These are phyloP conservation scores for Manis crassicaudata DNA, from an alignment of 2,797 vertebrate species.

Conservation along the genomic window DNA sequence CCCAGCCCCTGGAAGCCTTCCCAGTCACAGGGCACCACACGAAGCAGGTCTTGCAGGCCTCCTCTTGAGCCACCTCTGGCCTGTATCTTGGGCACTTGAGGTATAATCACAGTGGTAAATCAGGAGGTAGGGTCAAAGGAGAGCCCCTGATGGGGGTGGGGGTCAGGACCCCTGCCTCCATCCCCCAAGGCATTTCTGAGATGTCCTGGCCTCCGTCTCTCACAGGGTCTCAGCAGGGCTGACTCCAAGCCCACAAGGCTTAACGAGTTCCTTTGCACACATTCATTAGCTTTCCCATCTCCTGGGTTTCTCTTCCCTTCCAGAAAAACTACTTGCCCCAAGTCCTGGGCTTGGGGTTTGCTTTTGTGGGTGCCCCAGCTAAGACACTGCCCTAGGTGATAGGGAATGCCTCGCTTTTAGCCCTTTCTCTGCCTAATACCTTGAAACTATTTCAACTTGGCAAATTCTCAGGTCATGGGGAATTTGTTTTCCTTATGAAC, in stretches of 20 bases:
- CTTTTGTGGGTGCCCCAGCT: not conserved
- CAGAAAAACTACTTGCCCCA: not conserved
- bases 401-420: not conserved
- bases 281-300: fast-evolving
- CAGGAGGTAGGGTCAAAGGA: not conserved
- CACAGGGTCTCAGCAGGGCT: not conserved
- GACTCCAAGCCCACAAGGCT: not conserved
- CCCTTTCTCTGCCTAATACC: not conserved
- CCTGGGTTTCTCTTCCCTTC: not conserved
- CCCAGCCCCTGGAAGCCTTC: not conserved
- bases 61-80: not conserved
- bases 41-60: no score
- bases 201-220: fast-evolving
- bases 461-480: not conserved
- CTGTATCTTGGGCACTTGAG: not conserved
- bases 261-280: not conserved
- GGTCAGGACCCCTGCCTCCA: not conserved
- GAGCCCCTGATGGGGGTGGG: not conserved
- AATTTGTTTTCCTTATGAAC: not conserved
- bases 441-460: not conserved
- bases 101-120: not conserved
- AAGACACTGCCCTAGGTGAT: not conserved
- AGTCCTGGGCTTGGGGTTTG: not conserved
- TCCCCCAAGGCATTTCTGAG: not conserved
- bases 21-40: not conserved